Conservation (phyloP, 2,888 invertebrate species). For the Diarsia rubi region DNA sequence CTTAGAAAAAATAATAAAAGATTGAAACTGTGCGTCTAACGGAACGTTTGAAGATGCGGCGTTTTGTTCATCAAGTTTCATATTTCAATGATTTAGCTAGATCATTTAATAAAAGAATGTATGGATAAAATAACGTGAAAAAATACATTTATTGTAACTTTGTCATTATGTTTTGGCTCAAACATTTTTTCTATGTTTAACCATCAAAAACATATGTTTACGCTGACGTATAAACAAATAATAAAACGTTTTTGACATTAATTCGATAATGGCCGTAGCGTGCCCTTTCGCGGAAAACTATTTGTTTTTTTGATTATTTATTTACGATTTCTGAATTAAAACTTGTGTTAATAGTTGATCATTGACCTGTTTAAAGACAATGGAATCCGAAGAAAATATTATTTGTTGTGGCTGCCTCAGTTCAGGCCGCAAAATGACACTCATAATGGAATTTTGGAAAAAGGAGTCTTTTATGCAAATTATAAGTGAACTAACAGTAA, state of each 20-base stretch:
- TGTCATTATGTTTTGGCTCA: neutral
- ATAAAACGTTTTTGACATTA: conserved; percentile 60
- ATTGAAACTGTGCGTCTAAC: neutral
- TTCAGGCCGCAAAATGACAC: conserved; percentile 76
- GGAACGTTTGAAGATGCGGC: conserved; percentile 8
- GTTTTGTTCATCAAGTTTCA: conserved; percentile 24
- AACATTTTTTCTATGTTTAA: accelerated
- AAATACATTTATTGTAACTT: neutral
- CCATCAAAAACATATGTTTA: neutral
- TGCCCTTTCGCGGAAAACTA: conserved; percentile 48
- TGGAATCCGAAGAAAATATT: conserved; percentile 63
- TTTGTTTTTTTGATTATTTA: conserved; percentile 49
- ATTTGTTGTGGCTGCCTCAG: conserved; percentile 80
- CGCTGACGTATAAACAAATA: conserved; percentile 8
- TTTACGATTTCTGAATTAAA: conserved; percentile 61
- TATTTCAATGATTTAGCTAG: neutral
- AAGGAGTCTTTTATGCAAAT: conserved; percentile 79
- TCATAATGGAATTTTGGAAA: conserved; percentile 68
- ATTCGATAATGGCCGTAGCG: conserved; percentile 43
- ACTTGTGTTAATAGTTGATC: neutral
- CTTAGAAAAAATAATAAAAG: neutral
- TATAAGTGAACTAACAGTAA: conserved; percentile 78
- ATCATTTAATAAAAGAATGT: neutral
- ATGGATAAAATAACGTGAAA: neutral
- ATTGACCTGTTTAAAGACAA: conserved; percentile 14